Conservation (phyloP, 2,113 vertebrate genomes). For the Cryptotis parvus region DNA sequence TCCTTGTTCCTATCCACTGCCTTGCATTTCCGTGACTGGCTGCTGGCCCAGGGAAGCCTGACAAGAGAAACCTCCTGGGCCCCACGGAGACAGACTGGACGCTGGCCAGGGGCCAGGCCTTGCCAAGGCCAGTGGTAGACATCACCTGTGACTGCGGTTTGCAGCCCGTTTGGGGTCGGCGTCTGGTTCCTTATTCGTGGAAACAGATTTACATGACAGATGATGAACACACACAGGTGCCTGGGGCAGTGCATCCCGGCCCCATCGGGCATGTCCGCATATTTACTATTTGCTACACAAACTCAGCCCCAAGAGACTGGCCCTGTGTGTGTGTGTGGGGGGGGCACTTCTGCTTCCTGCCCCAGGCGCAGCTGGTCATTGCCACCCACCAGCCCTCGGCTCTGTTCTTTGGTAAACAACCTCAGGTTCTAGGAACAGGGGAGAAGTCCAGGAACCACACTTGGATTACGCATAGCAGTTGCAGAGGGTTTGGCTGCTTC, state of each 20-base stretch:
- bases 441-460: neutral
- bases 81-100: neutral
- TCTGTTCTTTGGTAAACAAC: conserved; percentile 9
- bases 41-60: too few species aligned
- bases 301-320: conserved; percentile 2
- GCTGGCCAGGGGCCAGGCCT: too few species aligned
- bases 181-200: conserved; percentile 62
- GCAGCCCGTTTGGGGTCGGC: neutral
- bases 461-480: neutral
- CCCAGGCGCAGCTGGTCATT: neutral
- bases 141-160: conserved; percentile 70
- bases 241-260: neutral
- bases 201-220: conserved; percentile 78
- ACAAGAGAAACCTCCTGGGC: too few species aligned
- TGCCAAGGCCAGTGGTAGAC: neutral
- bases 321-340: neutral
- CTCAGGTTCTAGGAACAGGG: neutral
- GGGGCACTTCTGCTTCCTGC: conserved; percentile 50
- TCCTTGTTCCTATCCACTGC: too few species aligned
- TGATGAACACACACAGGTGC: conserved; percentile 66
- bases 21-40: too few species aligned
- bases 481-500: neutral
- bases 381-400: fast-evolving
- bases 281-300: conserved; percentile 49
- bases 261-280: neutral